Conservation (phyloP, 92 coral and sea anemone species). For the Porites divaricata region DNA sequence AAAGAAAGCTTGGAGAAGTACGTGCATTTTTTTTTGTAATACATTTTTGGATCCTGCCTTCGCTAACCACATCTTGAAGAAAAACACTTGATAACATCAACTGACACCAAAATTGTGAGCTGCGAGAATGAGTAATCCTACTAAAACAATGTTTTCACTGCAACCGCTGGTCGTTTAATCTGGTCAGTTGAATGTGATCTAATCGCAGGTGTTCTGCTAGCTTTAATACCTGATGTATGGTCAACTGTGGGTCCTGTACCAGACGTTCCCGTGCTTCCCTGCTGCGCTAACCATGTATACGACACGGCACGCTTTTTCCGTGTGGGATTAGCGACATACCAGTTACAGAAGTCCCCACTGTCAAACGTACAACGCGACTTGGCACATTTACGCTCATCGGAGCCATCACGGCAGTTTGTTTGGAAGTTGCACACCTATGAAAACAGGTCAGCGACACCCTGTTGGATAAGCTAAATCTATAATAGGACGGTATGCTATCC, state of each 20-base stretch:
- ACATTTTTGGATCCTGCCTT: no score
- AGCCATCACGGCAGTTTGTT: slow-evolving; percentile 81
- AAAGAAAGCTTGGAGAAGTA: no score
- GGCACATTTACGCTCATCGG: slow-evolving; percentile 85
- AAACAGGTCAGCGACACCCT: neutral
- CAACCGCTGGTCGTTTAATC: neutral
- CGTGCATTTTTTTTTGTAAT: no score
- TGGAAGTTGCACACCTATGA: slow-evolving; percentile 88
- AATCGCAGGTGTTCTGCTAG: neutral
- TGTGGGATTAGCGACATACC: slow-evolving; percentile 84
- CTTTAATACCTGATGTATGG: slow-evolving; percentile 84
- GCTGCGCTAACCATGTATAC: slow-evolving; percentile 88
- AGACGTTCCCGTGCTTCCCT: slow-evolving; percentile 84
- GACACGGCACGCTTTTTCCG: slow-evolving; percentile 73
- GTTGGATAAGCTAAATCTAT: no score
- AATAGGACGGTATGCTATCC: no score
- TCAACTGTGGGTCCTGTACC: slow-evolving; percentile 84
- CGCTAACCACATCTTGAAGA: no score
- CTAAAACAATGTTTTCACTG: no score
- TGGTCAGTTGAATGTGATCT: neutral
- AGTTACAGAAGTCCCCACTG: slow-evolving; percentile 90
- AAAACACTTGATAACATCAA: no score
- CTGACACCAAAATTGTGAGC: no score
- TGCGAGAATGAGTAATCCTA: no score
- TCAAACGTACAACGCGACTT: slow-evolving; percentile 72